phyloP scores from a whole-genome alignment of 92 coral and sea anemone species.

The Hydrozoanthus gracilis region DNA sequence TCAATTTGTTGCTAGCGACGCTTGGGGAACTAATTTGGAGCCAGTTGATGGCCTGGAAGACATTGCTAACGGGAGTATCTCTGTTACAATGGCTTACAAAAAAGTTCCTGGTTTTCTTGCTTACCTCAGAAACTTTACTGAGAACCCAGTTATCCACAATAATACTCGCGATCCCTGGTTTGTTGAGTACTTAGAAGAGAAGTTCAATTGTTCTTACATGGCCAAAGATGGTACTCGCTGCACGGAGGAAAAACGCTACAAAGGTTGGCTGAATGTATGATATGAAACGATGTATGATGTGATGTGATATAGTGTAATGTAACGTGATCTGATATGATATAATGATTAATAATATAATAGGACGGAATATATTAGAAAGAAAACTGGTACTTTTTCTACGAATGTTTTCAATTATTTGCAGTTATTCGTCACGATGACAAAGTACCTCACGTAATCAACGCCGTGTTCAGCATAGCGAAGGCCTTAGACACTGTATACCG shows the following conservation, averaged over 20 bases:
- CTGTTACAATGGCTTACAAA: constrained; percentile 19
- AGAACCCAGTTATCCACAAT: background rate
- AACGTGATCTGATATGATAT: too few relatives aligned
- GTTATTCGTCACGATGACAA: constrained; percentile 15
- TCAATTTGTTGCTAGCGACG: background rate
- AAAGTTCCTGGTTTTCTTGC: background rate
- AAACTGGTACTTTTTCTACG: too few relatives aligned
- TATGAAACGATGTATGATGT: too few relatives aligned
- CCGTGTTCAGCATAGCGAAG: background rate
- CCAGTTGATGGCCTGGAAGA: background rate
- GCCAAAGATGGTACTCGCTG: background rate
- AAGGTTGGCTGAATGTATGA: background rate
- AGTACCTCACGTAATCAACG: constrained; percentile 14
- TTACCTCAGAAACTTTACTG: background rate
- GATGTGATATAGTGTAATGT: too few relatives aligned
- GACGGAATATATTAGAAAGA: too few relatives aligned
- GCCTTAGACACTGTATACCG: background rate
- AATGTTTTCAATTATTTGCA: background rate
- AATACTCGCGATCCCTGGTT: constrained; percentile 11
- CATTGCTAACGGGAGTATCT: background rate
- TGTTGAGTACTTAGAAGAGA: background rate
- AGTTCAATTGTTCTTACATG: constrained; percentile 9
- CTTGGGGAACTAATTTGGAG: constrained; percentile 12
- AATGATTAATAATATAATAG: too few relatives aligned
- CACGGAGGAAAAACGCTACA: background rate